Conservation (phyloP, 2,888 invertebrate genomes). For the Caprella mutica region DNA sequence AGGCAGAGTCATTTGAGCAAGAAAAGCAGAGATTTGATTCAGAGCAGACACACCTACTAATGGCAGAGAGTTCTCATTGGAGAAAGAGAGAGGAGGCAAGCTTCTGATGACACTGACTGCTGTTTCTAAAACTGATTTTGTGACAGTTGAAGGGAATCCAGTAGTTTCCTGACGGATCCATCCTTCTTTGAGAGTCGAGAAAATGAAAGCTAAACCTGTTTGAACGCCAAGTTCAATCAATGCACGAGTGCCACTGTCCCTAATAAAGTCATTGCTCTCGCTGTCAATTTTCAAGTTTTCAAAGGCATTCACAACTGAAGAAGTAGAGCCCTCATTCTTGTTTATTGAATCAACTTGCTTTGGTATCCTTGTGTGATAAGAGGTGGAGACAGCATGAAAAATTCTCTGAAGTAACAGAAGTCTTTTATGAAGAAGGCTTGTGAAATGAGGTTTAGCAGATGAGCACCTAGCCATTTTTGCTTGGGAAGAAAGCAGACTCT, state of each 20-base stretch:
- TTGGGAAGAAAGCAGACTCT: conserved; percentile 26
- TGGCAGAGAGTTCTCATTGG: conserved; percentile 50
- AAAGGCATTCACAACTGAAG: no score
- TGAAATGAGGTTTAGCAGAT: conserved; percentile 50
- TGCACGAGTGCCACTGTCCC: conserved; percentile 41
- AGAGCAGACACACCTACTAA: conserved; percentile 40
- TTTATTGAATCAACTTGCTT: no score
- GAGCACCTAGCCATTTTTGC: conserved; percentile 41
- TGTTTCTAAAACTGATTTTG: conserved; percentile 49
- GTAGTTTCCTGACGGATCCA: conserved; percentile 41
- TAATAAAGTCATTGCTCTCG: background rate
- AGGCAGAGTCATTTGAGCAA: conserved; percentile 46
- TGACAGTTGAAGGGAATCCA: conserved; percentile 26
- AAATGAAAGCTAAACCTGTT: conserved; percentile 50
- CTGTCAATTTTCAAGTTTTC: no score
- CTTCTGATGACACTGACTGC: conserved; percentile 48
- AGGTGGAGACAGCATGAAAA: conserved; percentile 49
- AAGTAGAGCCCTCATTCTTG: no score
- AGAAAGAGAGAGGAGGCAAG: conserved; percentile 50
- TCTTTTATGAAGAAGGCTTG: conserved; percentile 47
- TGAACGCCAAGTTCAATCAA: conserved; percentile 52
- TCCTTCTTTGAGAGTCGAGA: conserved; percentile 50
- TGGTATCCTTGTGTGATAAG: no score
- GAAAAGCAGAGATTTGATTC: conserved; percentile 47
- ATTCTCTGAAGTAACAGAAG: conserved; percentile 49